Conservation (phyloP, 2,888 invertebrate species). For the Drosophila histrio region DNA sequence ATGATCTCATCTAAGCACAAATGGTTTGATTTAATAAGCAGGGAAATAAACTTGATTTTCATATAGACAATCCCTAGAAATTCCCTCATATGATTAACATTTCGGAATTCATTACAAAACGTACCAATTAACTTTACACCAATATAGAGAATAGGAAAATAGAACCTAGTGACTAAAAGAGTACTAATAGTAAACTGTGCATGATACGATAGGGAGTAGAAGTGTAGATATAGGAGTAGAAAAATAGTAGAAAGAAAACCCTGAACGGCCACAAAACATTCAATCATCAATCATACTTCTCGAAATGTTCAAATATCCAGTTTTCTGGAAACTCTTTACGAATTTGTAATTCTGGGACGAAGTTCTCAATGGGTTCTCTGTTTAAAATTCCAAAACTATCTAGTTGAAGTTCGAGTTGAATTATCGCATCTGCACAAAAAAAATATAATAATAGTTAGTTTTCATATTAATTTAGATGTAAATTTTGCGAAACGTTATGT, state of each 20-base stretch:
- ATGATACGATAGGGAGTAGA: background rate
- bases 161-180: background rate
- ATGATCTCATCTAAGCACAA: background rate
- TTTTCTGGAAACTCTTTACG: slow-evolving; percentile 14
- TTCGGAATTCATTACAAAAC: background rate
- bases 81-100: too few relatives aligned
- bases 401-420: background rate
- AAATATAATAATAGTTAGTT: too few relatives aligned
- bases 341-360: background rate
- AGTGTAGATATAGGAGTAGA: background rate
- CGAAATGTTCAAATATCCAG: slow-evolving; percentile 12
- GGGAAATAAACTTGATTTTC: background rate
- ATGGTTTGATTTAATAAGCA: background rate
- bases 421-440: background rate
- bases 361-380: background rate
- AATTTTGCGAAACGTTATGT: background rate
- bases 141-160: background rate
- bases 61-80: background rate
- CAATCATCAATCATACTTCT: slow-evolving; percentile 1
- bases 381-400: background rate
- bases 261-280: background rate
- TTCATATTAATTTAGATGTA: too few relatives aligned
- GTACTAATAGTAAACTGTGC: background rate
- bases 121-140: background rate
- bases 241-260: background rate